Evolutionary conservation across 2,888 invertebrate genomes (phyloP).

Genomic region (Caenorhabditis sinica): DNA sequence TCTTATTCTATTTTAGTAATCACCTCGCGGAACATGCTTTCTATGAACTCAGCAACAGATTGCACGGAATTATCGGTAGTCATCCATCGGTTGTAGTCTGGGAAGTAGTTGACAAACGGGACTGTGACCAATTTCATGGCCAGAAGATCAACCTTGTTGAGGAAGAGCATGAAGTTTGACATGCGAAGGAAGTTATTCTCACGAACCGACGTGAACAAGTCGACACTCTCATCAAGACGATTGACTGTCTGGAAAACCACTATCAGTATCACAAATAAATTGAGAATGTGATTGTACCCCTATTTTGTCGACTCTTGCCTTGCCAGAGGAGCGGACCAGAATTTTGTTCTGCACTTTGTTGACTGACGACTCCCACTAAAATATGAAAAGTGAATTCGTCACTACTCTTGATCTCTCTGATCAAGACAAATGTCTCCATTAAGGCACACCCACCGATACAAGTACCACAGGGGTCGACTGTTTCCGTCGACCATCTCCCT

Average conservation of each 20-base stretch:
- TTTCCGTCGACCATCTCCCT: conserved; percentile 50
- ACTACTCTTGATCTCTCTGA: neutral
- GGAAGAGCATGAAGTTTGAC: conserved; percentile 69
- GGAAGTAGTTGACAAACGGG: conserved; percentile 54
- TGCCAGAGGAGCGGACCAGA: conserved; percentile 47
- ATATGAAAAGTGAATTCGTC: conserved; percentile 13
- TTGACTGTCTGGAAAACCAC: conserved; percentile 50
- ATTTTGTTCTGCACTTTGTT: conserved; percentile 53
- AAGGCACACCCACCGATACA: conserved; percentile 46
- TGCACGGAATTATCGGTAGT: conserved; percentile 33
- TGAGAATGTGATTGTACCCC: conserved; percentile 24
- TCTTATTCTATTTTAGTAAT: conserved; percentile 37
- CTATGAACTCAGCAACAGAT: conserved; percentile 61
- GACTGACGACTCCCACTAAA: conserved; percentile 60
- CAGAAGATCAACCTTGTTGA: conserved; percentile 70
- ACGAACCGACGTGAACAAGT: conserved; percentile 66
- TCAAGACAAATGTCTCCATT: neutral
- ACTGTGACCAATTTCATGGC: conserved; percentile 51
- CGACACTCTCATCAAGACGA: conserved; percentile 63
- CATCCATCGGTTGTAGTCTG: conserved; percentile 49
- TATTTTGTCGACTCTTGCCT: conserved; percentile 44
- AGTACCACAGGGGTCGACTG: conserved; percentile 46
- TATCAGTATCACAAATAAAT: neutral
- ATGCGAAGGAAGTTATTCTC: conserved; percentile 64
- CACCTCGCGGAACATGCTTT: conserved; percentile 64